Evolutionary conservation across 2,113 vertebrate species (phyloP), one percentile per base, ranked within the genome.

Genomic region (Apodemus sylvaticus): DNA sequence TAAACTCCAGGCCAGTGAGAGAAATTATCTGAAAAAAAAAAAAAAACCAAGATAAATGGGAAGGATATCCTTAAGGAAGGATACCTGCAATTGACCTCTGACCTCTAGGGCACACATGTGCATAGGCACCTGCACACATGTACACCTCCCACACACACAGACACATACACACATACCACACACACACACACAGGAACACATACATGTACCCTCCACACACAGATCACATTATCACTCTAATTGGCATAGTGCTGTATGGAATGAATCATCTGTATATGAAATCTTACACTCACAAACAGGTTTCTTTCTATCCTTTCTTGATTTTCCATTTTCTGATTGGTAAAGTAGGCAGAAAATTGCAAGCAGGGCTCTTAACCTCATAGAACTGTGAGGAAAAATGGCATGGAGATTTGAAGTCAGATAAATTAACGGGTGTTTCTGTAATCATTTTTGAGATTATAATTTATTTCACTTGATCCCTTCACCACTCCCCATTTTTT

Each of bases 251-350:
- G 13, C 58, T 76, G 70, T 45, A 42, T 36, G 58, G 11, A 3
- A 39, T 45, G 24, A 62, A 70, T 86, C 87, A 36, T 70, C 68
- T 83, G 66, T 20, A 22, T 34, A 82, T 29, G 3, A 48, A 42
- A 11, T 77, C 22, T 0, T 62, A 39, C 53, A 85, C 62, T 94
- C 64, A 89, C 83, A 12, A 76, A 36, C 19, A 34, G 70, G 42
- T 85, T 55, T 53, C 71, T 79, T 60, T 45, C 71, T n/a, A 92
- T 78, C 45, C 20, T 64, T 53, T 66, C 26, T 71, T 34, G 39
- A 66, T 22, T 71, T 81, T 94, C 64, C n/a, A 34, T 91, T 89
- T 94, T 94, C 79, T 82, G n/a, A 55, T 62, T 88, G 22, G 2
- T 51, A 34, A 53, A 83, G 51, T n/a, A 45, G 16, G 64, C 66